Evolutionary conservation across 2,888 invertebrate species (phyloP).

Genomic region (Acrobasis repandana): DNA sequence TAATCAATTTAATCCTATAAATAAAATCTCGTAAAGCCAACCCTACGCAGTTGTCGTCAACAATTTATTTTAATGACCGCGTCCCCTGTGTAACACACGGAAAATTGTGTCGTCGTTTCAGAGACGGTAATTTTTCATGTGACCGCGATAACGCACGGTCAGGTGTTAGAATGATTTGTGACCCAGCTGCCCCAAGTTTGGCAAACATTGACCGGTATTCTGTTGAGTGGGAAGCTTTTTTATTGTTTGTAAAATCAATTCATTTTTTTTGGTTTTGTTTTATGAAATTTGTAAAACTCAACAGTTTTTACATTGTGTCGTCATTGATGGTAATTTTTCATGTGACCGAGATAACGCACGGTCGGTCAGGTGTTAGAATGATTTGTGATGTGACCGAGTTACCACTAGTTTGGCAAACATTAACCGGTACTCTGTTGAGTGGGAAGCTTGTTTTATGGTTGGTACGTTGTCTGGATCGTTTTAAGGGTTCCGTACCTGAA

Average conservation of each 20-base stretch:
- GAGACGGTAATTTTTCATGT: slow-evolving; percentile 77
- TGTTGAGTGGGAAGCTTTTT: slow-evolving; percentile 20
- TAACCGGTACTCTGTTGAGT: slow-evolving; percentile 34
- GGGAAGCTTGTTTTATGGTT: not conserved
- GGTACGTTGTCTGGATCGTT: no score
- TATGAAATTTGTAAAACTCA: no score
- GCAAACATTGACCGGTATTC: slow-evolving; percentile 46
- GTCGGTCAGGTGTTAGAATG: slow-evolving; percentile 78
- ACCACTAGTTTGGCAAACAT: slow-evolving; percentile 53
- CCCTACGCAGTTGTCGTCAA: slow-evolving; percentile 59
- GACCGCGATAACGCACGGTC: slow-evolving; percentile 71
- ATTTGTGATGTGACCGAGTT: slow-evolving; percentile 71
- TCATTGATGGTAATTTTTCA: slow-evolving; percentile 72
- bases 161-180: slow-evolving; percentile 81
- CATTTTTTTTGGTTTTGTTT: no score
- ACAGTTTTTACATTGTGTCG: no score
- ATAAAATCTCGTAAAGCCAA: slow-evolving; percentile 36
- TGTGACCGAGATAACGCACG: slow-evolving; percentile 69
- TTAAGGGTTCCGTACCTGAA: no score
- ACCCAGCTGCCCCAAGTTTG: slow-evolving; percentile 49
- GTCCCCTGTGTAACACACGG: slow-evolving; percentile 55
- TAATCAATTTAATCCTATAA: slow-evolving; percentile 29
- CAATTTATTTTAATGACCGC: slow-evolving; percentile 71
- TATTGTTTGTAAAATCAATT: not conserved
- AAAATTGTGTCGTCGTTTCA: slow-evolving; percentile 65